Evolutionary conservation across 2,888 invertebrate species (phyloP).

Genomic region (Leucoma salicis): DNA sequence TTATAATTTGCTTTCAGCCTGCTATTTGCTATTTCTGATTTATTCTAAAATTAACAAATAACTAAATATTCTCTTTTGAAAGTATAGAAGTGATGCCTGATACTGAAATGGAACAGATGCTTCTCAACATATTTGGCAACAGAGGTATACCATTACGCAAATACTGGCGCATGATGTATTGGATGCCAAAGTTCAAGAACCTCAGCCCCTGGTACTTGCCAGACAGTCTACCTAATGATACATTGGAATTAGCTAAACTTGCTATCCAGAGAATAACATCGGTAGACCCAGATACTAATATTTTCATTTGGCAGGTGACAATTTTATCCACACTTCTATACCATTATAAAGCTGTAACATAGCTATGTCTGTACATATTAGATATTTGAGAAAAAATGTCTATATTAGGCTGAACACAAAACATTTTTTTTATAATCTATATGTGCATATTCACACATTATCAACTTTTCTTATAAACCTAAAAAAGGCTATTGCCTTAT

Average conservation of each 20-base stretch:
- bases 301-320: slow-evolving; percentile 84
- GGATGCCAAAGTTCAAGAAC: slow-evolving; percentile 97
- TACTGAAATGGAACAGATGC: slow-evolving; percentile 90
- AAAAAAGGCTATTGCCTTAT: too few species aligned
- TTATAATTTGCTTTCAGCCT: slow-evolving; percentile 9
- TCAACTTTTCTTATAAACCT: too few species aligned
- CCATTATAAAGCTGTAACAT: too few species aligned
- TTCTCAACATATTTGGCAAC: slow-evolving; percentile 92
- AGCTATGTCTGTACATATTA: too few species aligned
- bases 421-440: too few species aligned
- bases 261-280: slow-evolving; percentile 92
- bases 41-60: not conserved
- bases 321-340: too few species aligned
- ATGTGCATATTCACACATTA: too few species aligned
- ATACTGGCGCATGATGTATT: slow-evolving; percentile 92
- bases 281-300: slow-evolving; percentile 87
- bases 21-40: not conserved
- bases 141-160: slow-evolving; percentile 88
- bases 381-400: too few species aligned
- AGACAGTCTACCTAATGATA: slow-evolving; percentile 88
- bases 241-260: slow-evolving; percentile 89
- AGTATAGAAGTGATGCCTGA: slow-evolving; percentile 93
- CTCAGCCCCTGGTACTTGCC: slow-evolving; percentile 93
- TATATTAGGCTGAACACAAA: too few species aligned
- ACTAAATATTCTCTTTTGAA: slow-evolving; percentile 19